A percentile compares a stretch with the other conserved stretches of the same genome.
Conservation (phyloP, 2,113 vertebrate genomes). For the Petaurus breviceps region DNA sequence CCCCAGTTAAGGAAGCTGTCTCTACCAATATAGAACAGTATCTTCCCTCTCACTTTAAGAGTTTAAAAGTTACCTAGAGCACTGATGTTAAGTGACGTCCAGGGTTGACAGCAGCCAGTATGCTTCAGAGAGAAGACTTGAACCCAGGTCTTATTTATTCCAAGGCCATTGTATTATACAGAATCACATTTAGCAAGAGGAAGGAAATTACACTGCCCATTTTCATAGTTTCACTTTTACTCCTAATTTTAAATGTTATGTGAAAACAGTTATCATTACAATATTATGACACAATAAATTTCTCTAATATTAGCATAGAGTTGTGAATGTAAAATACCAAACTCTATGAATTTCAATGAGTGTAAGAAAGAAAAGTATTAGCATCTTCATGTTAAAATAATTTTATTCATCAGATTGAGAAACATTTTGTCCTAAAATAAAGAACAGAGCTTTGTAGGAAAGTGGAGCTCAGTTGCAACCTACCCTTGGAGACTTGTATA, state of each 20-base stretch:
- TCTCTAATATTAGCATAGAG: neutral
- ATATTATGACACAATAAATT: neutral
- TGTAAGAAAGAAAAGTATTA: neutral
- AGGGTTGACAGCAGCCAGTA: neutral
- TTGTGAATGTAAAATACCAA: neutral
- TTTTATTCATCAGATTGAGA: neutral
- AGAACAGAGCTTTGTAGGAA: neutral
- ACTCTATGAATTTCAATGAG: neutral
- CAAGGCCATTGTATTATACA: neutral
- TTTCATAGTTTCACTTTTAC: neutral
- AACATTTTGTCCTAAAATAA: neutral
- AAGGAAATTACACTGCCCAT: neutral
- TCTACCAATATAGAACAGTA: neutral
- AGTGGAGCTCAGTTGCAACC: neutral
- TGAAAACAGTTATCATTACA: neutral
- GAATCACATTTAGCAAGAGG: neutral
- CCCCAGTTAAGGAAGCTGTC: neutral
- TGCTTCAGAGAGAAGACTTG: neutral
- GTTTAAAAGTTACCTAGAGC: neutral
- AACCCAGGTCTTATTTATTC: neutral
- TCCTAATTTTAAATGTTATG: neutral
- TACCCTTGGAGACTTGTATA: neutral
- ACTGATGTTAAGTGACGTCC: neutral
- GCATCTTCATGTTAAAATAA: slow-evolving; percentile 1
- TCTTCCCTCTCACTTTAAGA: neutral